Evolutionary conservation across 1,140 invertebrate genomes (phyloP).

Genomic region (Heterodera carotae): DNA sequence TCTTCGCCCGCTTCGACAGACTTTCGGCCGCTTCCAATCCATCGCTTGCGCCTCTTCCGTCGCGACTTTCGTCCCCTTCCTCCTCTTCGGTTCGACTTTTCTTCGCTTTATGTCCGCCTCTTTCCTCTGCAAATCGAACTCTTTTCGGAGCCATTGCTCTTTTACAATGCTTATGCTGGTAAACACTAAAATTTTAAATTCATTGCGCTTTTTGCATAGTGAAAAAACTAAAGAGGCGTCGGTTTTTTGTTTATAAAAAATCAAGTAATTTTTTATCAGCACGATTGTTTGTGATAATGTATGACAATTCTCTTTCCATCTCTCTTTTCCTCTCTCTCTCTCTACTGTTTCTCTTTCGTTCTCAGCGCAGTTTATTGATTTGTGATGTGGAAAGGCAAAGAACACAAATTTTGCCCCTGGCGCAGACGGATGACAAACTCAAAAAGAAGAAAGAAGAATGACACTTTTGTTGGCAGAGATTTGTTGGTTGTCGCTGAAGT

Average conservation of each 20-base stretch:
- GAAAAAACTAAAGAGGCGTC: no score
- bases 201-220: no score
- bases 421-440: neutral
- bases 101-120: neutral
- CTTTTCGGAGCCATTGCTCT: constrained; percentile 16
- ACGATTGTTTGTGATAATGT: no score
- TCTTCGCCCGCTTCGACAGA: constrained; percentile 34
- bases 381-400: neutral
- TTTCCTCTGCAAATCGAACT: constrained; percentile 32
- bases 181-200: no score
- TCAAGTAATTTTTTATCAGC: no score
- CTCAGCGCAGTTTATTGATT: neutral
- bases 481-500: no score
- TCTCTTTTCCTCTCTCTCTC: neutral
- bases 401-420: neutral
- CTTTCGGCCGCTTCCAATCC: constrained; percentile 15
- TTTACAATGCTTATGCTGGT: no score
- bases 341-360: neutral
- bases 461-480: no score
- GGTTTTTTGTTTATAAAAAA: no score
- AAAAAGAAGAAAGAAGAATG: no score
- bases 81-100: constrained; percentile 14
- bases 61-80: constrained; percentile 16
- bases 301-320: neutral
- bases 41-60: no score